Evolutionary conservation across 2,888 invertebrate genomes (phyloP), one percentile per base, ranked within the genome.

Genomic region (Aelia acuminata): DNA sequence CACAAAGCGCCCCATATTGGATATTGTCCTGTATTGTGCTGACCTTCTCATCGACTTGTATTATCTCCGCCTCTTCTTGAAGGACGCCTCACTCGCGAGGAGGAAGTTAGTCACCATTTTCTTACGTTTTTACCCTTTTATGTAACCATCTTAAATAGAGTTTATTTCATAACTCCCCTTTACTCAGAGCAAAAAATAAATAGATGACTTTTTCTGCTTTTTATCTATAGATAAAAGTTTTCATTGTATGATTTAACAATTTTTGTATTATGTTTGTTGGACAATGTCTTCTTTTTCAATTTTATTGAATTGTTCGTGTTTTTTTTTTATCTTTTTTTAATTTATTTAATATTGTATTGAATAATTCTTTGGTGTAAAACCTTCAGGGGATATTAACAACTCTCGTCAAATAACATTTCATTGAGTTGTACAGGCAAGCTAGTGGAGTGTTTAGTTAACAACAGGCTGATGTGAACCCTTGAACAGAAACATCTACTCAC

Each of bases 11-110:
- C 11, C 43, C 43, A 43, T 43, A 80, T 80, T 43, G 80, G 80
- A 80, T 80, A 80, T 80, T 80, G 80, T 80, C 11, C 10, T 80
- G 80, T 80, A 80, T 80, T 80, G 80, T 80, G 80, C 43, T 80
- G n/a, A 39, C 35, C 80, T 80, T 70, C 80, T 47, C 43, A 43
- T 5, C 80, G n/a, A 22, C 80, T 80, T 43, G 43, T 80, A 47
- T 80, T 3, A 80, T 80, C 80, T 43, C 2, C 20, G 22, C 39
- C 80, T 20, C n/a, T 43, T 80, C 80, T 43, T 15, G 11, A 80
- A 80, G 47, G 80, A 22, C 80, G 43, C n/a, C 4, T 31, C 18
- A 31, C 1, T 70, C 10, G 63, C 31, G 35, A 70, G 63, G 63
- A 70, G 63, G 63, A 70, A 70, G 63, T 70, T 70, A 35, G 31